Evolutionary conservation across 1,140 invertebrate species (phyloP), one percentile per base, ranked within the genome.

Genomic region (Magallana gigas): DNA sequence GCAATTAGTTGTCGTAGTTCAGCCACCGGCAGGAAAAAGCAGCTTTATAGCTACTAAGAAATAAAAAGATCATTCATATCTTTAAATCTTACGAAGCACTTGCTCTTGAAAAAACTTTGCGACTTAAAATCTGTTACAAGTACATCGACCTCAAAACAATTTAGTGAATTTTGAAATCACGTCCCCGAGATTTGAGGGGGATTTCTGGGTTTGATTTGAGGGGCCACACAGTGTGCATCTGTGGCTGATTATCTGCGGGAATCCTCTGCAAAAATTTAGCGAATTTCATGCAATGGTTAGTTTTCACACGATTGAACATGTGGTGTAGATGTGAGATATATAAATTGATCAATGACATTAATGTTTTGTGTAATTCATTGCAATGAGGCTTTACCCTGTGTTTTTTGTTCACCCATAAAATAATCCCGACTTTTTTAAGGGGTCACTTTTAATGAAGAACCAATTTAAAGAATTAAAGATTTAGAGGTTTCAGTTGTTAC

Each of bases 251-350:
- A 76, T 76, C 68, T 76, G 1, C 68, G 36, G 4, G 12, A 76
- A 23, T 18, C 8, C 16, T 29, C 36, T 12, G 68, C 68, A 76
- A 29, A 76, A 76, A 76, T 36, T 76, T 76, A 29, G 23, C 18
- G 68, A 76, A 76, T 76, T 76, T 76, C 68, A 76, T 29, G 68
- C 18, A 18, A 76, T 76, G 68, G 68, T 76, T 76, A 9, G 8
- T 76, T 76, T 76, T 76, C 36, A 76, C 23, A 76, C 12, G 68
- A 12, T 12, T 29, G 7, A 29, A 76, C 68, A 76, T 29, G 7
- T 76, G 68, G 23, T 9, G 36, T 29, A 8, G 68, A 76, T 29
- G 36, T 76, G 23, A 8, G 11, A 23, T 76, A 76, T 23, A 36
- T 76, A 23, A 76, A 76, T 11, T 76, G 8, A 76, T 76, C 68